Base-by-base conservation (phyloP, 2,113 vertebrate species). In the Dissostichus mawsoni region DNA sequence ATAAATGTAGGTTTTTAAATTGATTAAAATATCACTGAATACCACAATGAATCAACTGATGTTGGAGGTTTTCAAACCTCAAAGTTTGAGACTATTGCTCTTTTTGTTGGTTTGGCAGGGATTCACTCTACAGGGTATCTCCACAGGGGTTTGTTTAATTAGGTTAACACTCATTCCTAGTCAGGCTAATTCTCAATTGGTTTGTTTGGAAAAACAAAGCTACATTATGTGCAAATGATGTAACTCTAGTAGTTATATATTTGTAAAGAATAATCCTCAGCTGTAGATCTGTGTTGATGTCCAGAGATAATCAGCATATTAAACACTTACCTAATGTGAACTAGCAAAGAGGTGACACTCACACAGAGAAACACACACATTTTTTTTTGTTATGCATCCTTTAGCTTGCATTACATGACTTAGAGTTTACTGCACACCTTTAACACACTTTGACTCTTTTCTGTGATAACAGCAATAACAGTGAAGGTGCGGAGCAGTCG, bases 401-500 rank as follows among this genome's bases (percentile, higher is more conserved):
- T 29, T 13, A 16, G 2, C 7, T 2, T 33, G 10, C 14, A 13
- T n/a, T 11, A 8, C 13, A 8, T 45, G 29, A n/a, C 55, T 67
- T 14, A 13, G 18, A 11, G 1, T 51, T 12, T 17, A 9, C 2
- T 29, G 12, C n/a, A 9, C 33, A 17, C 7, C 1, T 3, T 78
- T 16, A 55, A 47, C 3, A 2, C 64, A 14, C 51, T 51, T 48
- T 48, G 47, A 17, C 5, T 78, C 18, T 3, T 33, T 25, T 63
- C 5, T 73, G n/a, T 29, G 70, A 74, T 80, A 70, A 76, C 90
- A 95, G 93, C 91, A 94, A 97, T 93, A 97, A 97, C 89, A 98
- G 97, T 17, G 97, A 99, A 94, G 96, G 94, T 84, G 95, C 96
- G 55, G 97, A 97, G 33, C 97, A 97, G 33, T 97, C 96, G 3